Evolutionary conservation across 2,888 invertebrate species (phyloP).

Genomic region (Hylaea fasciaria): DNA sequence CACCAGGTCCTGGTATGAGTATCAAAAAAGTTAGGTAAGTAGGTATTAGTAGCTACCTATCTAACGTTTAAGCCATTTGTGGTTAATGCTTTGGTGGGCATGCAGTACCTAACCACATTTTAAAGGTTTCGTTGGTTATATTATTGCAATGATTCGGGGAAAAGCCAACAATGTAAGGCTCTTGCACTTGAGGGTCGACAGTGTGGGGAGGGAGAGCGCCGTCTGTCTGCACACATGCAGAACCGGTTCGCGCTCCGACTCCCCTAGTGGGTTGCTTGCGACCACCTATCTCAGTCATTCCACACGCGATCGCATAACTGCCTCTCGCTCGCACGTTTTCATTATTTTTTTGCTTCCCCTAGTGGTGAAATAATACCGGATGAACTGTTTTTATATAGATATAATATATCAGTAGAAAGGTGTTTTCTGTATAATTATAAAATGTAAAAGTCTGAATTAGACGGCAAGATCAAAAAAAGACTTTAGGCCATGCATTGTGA

Average conservation of each 20-base stretch:
- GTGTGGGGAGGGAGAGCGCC: conserved; percentile 76
- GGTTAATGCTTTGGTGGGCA: background rate
- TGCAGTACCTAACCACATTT: background rate
- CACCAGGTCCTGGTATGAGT: too few species aligned
- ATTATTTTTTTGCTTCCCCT: conserved; percentile 81
- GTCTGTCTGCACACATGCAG: conserved; percentile 82
- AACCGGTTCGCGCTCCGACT: conserved; percentile 81
- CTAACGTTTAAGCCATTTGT: background rate
- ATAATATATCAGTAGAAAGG: conserved; percentile 68
- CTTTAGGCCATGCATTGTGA: conserved; percentile 57
- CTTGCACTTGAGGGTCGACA: conserved; percentile 77
- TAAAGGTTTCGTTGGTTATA: conserved; percentile 58
- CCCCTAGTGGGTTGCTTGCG: conserved; percentile 75
- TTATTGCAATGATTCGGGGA: conserved; percentile 77
- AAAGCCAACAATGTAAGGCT: conserved; percentile 78
- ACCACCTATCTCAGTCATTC: conserved; percentile 70
- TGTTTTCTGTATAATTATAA: conserved; percentile 37
- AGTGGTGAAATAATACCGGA: conserved; percentile 79
- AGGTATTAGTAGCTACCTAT: too few species aligned
- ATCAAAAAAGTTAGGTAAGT: too few species aligned
- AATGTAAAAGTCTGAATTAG: conserved; percentile 45
- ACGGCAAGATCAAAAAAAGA: conserved; percentile 64
- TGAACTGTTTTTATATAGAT: conserved; percentile 77
- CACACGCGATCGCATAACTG: conserved; percentile 75
- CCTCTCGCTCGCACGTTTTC: conserved; percentile 77